Evolutionary conservation across 37 sponge, comb jelly and placozoan genomes (phyloP).

Genomic region (Dysidea cf. avara): DNA sequence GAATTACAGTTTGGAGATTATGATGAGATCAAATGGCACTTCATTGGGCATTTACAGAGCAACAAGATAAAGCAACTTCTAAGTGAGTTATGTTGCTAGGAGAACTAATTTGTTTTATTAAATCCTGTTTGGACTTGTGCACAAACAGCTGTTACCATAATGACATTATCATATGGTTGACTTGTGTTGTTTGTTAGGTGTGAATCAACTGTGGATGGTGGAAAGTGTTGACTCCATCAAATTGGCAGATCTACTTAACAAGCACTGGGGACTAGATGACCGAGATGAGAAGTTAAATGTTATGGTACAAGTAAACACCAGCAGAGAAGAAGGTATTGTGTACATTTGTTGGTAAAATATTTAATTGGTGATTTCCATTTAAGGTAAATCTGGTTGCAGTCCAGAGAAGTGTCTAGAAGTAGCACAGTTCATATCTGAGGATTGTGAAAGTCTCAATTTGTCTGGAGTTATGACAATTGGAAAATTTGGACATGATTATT

Average conservation of each 20-base stretch:
- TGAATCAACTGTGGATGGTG: conserved; percentile 74
- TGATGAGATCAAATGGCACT: conserved; percentile 59
- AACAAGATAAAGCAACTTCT: conserved; percentile 47
- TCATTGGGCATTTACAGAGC: conserved; percentile 62
- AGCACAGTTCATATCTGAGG: conserved; percentile 29
- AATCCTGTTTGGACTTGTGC: too few relatives aligned
- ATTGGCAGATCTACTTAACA: conserved; percentile 39
- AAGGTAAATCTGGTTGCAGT: conserved; percentile 56
- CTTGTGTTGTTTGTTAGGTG: conserved; percentile 26
- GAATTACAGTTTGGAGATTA: neutral
- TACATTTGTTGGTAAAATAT: neutral
- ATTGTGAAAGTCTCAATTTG: conserved; percentile 49
- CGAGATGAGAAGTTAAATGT: conserved; percentile 31
- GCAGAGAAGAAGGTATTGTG: conserved; percentile 53
- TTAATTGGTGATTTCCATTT: neutral
- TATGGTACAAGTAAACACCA: conserved; percentile 81
- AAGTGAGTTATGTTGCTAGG: too few relatives aligned
- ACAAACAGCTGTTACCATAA: too few relatives aligned
- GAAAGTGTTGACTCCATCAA: conserved; percentile 57
- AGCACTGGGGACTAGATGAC: conserved; percentile 29
- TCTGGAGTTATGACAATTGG: conserved; percentile 75
- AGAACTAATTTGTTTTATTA: too few relatives aligned
- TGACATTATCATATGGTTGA: too few relatives aligned
- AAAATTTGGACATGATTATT: neutral
- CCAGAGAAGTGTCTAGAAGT: conserved; percentile 40